Base-by-base conservation (phyloP, 1,140 invertebrate species). In the Drosophila lacteicornis region DNA sequence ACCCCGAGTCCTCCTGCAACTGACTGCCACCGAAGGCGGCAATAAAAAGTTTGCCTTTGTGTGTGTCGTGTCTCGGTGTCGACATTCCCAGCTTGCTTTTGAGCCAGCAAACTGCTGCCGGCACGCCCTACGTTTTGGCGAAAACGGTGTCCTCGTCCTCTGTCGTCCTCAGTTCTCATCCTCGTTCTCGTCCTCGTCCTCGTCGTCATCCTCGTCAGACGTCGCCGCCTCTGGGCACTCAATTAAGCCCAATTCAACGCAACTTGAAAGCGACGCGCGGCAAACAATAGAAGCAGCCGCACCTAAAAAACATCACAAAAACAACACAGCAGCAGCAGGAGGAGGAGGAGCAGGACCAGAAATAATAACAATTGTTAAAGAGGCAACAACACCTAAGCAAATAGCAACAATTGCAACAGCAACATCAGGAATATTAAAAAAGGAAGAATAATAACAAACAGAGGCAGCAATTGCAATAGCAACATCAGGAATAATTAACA, bases 211-310 rank as follows among this genome's bases (percentile, higher is more conserved):
- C 9, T n/a, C 62, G 19, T 62, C 62, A 66, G 62, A 68, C 67
- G 76, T 42, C 80, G 62, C 51, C 67, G 82, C 82, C 79, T 82
- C 71, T 79, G 82, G 82, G 61, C 82, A 86, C 83, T 86, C 82
- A 86, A 86, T 86, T 86, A 86, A 76, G 84, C 70, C 74, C 82
- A 86, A 86, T 86, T 86, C 75, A 82, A 82, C 49, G 78, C 71
- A 74, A 77, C 82, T 85, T 80, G 73, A 80, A 85, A 85, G 67
- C 63, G 76, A 78, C 77, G 66, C 66, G 38, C 62, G 25, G 17
- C 58, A 33, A 45, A 27, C 43, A 49, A 46, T 69, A 50, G 30
- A 7, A 47, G 58, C 53, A 22, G 36, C 53, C 38, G 15, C 63
- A 40, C 46, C 51, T 61, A 25, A 56, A 61, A 59, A 43, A 27